Base-by-base conservation (phyloP, 2,888 invertebrate species). In the Sylvicola fuscatus region DNA sequence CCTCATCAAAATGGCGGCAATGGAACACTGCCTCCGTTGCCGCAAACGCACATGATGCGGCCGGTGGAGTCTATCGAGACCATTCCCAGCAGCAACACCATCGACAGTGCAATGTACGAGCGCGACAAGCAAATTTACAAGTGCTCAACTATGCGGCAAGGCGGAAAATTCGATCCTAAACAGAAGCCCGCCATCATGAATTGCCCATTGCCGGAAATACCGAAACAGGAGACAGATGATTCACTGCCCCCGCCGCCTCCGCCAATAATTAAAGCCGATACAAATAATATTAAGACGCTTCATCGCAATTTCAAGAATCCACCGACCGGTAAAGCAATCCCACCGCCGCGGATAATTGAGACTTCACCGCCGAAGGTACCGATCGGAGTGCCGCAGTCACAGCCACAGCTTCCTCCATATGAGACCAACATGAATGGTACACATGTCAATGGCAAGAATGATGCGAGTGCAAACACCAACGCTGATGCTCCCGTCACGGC, bases 41-140 rank as follows among this genome's bases (percentile, higher is more conserved):
- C 11, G 14, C 14, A 36, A 21, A 11, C 27, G 11, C 14, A 15
- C 27, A 15, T 32, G 41, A 42, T 45, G 32, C 48, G 47, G 34
- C 46, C 49, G 37, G 45, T 47, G 35, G 55, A 44, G 44, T 48
- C 42, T 34, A 45, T 50, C 38, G 51, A 51, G 38, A 37, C 40
- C 6, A 48, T 51, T 21, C 52, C 53, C 32, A 49, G 44, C 37
- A 46, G 51, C 35, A 50, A 50, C 35, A 46, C 48, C 26, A 53
- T 56, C 41, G 58, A 58, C 39, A 49, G 52, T 40, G 50, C 53
- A 16, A 56, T 58, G 40, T 57, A 54, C 31, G 59, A 59, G 39
- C 52, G 59, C 11, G 59, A 59, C 34, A 59, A 59, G 45, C 58
- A 58, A 37, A 56, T 58, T 38, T 59, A 59, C 38, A 56, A 57